phyloP scores from a whole-genome alignment of 2,113 vertebrate species.

The Gambusia affinis region DNA sequence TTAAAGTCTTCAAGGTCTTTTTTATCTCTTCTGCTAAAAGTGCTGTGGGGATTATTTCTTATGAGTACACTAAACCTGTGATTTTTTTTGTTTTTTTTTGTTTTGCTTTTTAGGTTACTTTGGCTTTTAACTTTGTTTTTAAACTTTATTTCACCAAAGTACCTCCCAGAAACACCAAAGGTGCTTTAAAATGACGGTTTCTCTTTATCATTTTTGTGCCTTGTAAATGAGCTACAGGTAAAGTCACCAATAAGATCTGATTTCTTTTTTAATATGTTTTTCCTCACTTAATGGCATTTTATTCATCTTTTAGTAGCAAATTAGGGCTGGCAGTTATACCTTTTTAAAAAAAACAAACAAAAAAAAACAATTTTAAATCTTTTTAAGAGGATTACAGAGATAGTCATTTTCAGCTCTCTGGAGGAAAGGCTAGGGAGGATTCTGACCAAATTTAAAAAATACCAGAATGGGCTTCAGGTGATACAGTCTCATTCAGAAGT shows the following conservation, averaged over 20 bases:
- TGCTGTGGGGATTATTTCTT: slow-evolving; percentile 61
- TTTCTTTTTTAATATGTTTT: slow-evolving; percentile 5
- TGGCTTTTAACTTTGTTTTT: slow-evolving; percentile 64
- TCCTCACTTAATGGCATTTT: slow-evolving; percentile 8
- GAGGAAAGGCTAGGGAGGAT: not conserved
- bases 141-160: slow-evolving; percentile 80
- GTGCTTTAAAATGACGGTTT: slow-evolving; percentile 84
- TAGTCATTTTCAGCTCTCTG: not conserved
- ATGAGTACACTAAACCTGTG: slow-evolving; percentile 54
- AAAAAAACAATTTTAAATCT: not conserved
- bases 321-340: slow-evolving; percentile 23
- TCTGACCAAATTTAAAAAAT: not conserved
- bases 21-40: slow-evolving; percentile 51
- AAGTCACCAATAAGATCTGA: slow-evolving; percentile 50
- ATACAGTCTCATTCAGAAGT: not conserved
- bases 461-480: not conserved
- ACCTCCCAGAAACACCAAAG: slow-evolving; percentile 85
- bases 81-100: slow-evolving; percentile 38
- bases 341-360: not conserved
- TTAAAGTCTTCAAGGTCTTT: slow-evolving; percentile 56
- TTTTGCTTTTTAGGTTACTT: slow-evolving; percentile 64
- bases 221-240: slow-evolving; percentile 82
- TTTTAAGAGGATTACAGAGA: not conserved
- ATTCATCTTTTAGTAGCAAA: slow-evolving; percentile 7
- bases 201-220: slow-evolving; percentile 83